Evolutionary conservation across 2,113 vertebrate genomes (phyloP).

Genomic region (Euleptes europaea): DNA sequence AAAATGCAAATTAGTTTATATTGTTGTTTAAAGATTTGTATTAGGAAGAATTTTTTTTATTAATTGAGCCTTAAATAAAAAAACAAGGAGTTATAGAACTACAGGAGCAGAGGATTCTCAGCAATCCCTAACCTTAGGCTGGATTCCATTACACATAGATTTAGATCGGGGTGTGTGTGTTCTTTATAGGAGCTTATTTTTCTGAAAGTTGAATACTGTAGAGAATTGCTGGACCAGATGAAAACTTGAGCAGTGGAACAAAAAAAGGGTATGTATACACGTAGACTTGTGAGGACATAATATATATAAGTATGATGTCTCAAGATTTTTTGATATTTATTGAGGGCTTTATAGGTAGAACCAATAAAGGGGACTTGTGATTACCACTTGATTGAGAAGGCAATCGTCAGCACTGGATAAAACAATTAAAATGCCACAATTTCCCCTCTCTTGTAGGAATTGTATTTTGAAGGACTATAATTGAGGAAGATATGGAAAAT

Average conservation of each 20-base stretch:
- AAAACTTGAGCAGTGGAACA: background rate
- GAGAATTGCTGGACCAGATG: background rate
- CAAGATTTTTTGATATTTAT: background rate
- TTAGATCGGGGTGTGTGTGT: background rate
- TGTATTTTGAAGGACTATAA: slow-evolving; percentile 69
- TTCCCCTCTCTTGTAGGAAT: slow-evolving; percentile 70
- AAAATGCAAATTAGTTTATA: background rate
- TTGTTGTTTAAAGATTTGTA: background rate
- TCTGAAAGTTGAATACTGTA: background rate
- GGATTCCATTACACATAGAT: background rate
- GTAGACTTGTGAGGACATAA: background rate
- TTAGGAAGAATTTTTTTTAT: background rate
- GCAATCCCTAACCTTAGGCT: background rate
- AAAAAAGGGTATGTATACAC: background rate
- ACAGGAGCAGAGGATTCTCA: background rate
- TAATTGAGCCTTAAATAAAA: background rate
- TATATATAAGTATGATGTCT: background rate
- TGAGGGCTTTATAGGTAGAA: background rate
- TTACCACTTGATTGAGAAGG: background rate
- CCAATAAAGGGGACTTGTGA: background rate
- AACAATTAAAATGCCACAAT: slow-evolving; percentile 28
- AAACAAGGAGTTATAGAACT: background rate
- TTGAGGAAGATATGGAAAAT: slow-evolving; percentile 38
- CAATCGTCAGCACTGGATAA: background rate
- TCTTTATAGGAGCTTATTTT: background rate